Conservation (phyloP, 2,888 invertebrate species). For the Diloba caeruleocephala region DNA sequence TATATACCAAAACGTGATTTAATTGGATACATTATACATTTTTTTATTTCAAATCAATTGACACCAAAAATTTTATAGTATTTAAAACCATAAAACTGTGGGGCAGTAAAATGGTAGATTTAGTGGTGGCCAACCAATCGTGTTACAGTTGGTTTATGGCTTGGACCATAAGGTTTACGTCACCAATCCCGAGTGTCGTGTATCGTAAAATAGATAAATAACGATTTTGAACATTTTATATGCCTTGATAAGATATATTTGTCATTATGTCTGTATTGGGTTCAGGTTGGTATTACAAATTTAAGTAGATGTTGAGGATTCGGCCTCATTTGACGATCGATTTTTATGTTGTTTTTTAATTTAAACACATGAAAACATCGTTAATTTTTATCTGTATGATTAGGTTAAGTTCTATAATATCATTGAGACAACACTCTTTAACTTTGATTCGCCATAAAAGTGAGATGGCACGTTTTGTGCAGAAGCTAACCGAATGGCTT, state of each 20-base stretch:
- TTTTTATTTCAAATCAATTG: slow-evolving; percentile 72
- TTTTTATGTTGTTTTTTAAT: slow-evolving; percentile 36
- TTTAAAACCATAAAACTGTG: slow-evolving; percentile 67
- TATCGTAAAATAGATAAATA: slow-evolving; percentile 82
- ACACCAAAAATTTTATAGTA: slow-evolving; percentile 82
- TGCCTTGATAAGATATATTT: slow-evolving; percentile 49
- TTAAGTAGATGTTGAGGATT: slow-evolving; percentile 6
- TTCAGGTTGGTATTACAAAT: slow-evolving; percentile 20
- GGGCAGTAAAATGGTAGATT: slow-evolving; percentile 77
- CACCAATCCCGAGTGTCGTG: slow-evolving; percentile 78
- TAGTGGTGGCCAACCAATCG: slow-evolving; percentile 78
- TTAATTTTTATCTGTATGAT: slow-evolving; percentile 38
- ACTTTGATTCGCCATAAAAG: background rate
- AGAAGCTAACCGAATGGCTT: too few species aligned
- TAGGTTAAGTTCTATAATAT: slow-evolving; percentile 14
- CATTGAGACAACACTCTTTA: background rate
- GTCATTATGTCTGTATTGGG: slow-evolving; percentile 49
- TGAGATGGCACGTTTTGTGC: too few species aligned
- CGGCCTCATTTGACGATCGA: slow-evolving; percentile 16
- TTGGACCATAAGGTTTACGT: slow-evolving; percentile 67
- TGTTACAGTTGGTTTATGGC: slow-evolving; percentile 74
- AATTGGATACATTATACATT: slow-evolving; percentile 57
- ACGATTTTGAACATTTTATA: slow-evolving; percentile 61
- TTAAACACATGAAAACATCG: slow-evolving; percentile 40
- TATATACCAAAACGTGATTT: slow-evolving; percentile 51